These are phyloP conservation scores for Agelas oroides DNA, from an alignment of 37 sponge, comb jelly and placozoan genomes.

Conservation along the genomic window DNA sequence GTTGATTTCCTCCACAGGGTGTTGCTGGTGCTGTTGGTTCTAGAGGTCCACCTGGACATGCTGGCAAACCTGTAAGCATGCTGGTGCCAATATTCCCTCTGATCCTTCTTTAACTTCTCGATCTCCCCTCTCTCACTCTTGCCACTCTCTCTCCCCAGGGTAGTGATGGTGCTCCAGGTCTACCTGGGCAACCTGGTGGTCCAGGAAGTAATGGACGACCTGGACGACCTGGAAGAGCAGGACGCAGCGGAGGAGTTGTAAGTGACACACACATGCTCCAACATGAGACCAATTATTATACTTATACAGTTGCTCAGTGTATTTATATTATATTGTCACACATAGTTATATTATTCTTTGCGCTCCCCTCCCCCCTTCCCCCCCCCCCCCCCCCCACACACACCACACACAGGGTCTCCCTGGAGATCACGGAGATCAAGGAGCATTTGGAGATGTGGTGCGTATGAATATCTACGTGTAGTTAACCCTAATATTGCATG, in stretches of 20 bases:
- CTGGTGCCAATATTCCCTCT: background rate
- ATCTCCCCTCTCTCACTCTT: too few species aligned
- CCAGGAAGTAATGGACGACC: slow-evolving; percentile 39
- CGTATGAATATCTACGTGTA: background rate
- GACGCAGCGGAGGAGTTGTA: slow-evolving; percentile 46
- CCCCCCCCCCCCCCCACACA: too few species aligned
- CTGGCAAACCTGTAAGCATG: background rate
- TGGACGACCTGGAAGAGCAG: slow-evolving; percentile 53
- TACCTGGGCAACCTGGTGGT: slow-evolving; percentile 29
- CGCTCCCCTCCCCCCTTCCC: too few species aligned
- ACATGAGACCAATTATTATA: too few species aligned
- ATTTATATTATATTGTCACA: too few species aligned
- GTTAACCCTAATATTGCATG: too few species aligned
- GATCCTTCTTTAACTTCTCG: background rate
- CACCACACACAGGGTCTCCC: slow-evolving; percentile 38
- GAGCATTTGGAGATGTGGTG: slow-evolving; percentile 51
- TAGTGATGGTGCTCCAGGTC: slow-evolving; percentile 43
- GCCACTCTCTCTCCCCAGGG: slow-evolving; percentile 32
- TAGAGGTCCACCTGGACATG: background rate
- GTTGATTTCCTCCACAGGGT: background rate
- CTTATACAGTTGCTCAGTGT: too few species aligned
- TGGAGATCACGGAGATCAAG: slow-evolving; percentile 66
- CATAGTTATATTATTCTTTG: too few species aligned
- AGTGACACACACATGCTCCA: slow-evolving; percentile 3
- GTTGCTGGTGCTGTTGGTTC: background rate